Base-by-base conservation (phyloP, 1,140 invertebrate genomes). In the Camponotus pennsylvanicus region DNA sequence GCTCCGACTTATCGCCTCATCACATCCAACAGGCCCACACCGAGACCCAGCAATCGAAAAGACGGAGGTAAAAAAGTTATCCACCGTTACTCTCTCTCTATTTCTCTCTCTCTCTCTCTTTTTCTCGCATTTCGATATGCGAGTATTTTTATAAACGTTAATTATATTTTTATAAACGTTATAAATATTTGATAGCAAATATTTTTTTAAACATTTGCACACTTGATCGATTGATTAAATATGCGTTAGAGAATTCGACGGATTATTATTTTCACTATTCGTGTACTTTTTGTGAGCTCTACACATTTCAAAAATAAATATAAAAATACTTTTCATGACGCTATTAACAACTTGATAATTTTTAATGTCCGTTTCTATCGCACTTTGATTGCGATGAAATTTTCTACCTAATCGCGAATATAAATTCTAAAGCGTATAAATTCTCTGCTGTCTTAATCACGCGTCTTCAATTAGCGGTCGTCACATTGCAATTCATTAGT, bases 21-120 rank as follows among this genome's bases (percentile, higher is more conserved):
- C 95, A 94, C 61, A 94, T 93, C 45, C 93, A 95, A 77, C 95
- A 94, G 86, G 88, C 94, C 82, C 95, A 95, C 87, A 82, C 93
- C 66, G 95, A 95, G 79, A 92, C 93, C 69, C 94, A 95, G 67
- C 95, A 95, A 83, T 93, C 94, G 27, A 96, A 96, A 91, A 93
- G 96, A 92, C 89, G 95, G 93, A 96, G 95, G 95, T 95, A 94
- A 90, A 88, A 42, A 37, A 27, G 37, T 3, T 15, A 32, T 85
- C 11, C 13, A 52, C 42, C 42, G 40, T 75, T 86, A 15, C 5
- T n/a, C 64, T 7, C 5, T 45, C 13, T 57, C 15, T 32, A 5
- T 45, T n/a, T 71, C 8, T 75, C 13, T 21, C 21, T 21, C 21
- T 21, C 40, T n/a, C n/a, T 73, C 13, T 57, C 15, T 32, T 11